Percentiles rank a stretch among this genome's conserved stretches.
Conservation (phyloP, 2,888 invertebrate genomes). For the Camptogramma bilineatum region DNA sequence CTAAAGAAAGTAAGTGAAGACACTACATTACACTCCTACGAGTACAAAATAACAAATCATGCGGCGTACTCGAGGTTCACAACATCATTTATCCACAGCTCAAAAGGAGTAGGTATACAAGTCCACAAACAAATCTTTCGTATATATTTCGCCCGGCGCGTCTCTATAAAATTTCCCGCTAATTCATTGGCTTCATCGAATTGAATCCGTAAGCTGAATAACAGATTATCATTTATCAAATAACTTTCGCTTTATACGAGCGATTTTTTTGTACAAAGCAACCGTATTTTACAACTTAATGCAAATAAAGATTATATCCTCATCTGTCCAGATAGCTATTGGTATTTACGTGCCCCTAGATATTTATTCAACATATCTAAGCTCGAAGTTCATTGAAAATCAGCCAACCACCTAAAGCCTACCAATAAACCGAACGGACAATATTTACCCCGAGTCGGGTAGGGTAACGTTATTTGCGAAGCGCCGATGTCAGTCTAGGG, state of each 20-base stretch:
- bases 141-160: not conserved
- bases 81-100: no score
- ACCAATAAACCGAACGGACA: conserved; percentile 42
- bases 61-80: no score
- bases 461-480: conserved; percentile 41
- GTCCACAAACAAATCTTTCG: not conserved
- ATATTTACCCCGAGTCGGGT: conserved; percentile 41
- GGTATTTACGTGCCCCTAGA: conserved; percentile 1
- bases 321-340: not conserved
- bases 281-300: not conserved
- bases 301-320: not conserved
- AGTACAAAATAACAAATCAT: no score
- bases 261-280: not conserved
- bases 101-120: no score
- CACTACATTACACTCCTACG: no score
- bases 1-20: no score
- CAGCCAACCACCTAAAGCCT: conserved; percentile 15
- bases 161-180: no score
- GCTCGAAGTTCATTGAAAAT: conserved; percentile 13
- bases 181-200: not conserved
- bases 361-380: conserved; percentile 19
- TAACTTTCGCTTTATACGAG: no score
- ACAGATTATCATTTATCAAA: no score
- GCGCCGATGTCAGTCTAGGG: conserved; percentile 20
- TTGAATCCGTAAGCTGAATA: not conserved